Conservation (phyloP, 2,113 vertebrate genomes). For the Arenaria interpres region DNA sequence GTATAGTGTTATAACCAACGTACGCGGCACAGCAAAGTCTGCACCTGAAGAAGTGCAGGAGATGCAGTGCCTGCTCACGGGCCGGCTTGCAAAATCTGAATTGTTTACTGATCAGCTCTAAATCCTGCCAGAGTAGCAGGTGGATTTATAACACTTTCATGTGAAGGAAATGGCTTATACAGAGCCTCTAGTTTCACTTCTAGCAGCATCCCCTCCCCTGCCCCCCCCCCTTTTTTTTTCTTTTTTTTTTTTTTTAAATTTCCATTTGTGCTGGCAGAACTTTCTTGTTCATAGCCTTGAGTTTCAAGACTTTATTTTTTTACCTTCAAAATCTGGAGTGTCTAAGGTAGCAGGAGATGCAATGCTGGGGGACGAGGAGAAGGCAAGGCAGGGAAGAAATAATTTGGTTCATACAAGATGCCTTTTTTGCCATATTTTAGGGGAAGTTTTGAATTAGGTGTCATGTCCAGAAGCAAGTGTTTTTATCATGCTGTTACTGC, state of each 20-base stretch:
- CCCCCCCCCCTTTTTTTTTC: no score
- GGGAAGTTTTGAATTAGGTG: not conserved
- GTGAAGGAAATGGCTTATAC: not conserved
- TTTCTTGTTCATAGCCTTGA: not conserved
- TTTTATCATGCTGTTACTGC: not conserved
- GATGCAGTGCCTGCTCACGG: not conserved
- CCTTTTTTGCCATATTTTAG: not conserved
- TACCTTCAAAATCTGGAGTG: not conserved
- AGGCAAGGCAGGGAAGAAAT: not conserved
- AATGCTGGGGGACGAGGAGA: not conserved
- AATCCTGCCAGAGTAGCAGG: not conserved
- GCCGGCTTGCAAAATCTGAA: not conserved
- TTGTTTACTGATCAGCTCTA: not conserved
- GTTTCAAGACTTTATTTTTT: not conserved
- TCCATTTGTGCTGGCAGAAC: not conserved
- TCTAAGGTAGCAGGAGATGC: not conserved
- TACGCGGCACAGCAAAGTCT: not conserved
- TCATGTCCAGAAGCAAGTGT: not conserved
- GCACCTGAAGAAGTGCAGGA: not conserved
- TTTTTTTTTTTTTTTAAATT: not conserved
- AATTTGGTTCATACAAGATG: not conserved
- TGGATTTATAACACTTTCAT: not conserved
- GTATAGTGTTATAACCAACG: fast-evolving
- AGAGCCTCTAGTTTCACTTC: not conserved
- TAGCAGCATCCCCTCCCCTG: not conserved